Percentiles rank a stretch among this genome's conserved stretches.
Conservation (phyloP, 2,797 vertebrate genomes). For the Phataginus tetradactyla region DNA sequence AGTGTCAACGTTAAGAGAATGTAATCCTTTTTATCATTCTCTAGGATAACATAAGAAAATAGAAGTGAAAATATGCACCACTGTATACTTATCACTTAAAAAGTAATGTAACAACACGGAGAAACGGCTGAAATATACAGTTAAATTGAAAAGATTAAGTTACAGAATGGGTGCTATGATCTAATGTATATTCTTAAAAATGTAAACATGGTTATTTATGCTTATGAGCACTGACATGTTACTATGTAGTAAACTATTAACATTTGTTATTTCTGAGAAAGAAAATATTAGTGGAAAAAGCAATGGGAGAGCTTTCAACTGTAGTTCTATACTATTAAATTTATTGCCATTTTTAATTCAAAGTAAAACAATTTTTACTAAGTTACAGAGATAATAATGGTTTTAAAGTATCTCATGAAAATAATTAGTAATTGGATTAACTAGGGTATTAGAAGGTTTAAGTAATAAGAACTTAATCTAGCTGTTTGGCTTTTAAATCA, state of each 20-base stretch:
- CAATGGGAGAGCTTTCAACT: background rate
- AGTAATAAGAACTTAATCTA: background rate
- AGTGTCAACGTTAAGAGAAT: background rate
- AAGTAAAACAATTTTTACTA: background rate
- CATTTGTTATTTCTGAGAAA: background rate
- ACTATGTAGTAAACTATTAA: background rate
- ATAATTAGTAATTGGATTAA: background rate
- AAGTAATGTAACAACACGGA: background rate
- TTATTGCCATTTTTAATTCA: background rate
- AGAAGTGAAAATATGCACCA: background rate
- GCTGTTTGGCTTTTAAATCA: conserved; percentile 17
- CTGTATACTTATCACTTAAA: background rate
- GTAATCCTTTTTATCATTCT: background rate
- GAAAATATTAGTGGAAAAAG: background rate
- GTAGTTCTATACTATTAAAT: background rate
- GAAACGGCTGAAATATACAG: background rate
- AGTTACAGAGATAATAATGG: background rate
- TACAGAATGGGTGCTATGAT: background rate
- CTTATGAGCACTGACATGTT: background rate
- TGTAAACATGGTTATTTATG: background rate
- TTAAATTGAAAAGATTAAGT: background rate
- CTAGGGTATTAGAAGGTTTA: background rate
- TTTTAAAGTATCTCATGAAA: conserved; percentile 7
- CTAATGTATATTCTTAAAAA: background rate
- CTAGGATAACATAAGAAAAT: background rate